A percentile compares a stretch with the other conserved stretches of the same genome.
phyloP scores from a whole-genome alignment of 37 sponge, comb jelly and placozoan genomes.

The Beroe ovata region DNA sequence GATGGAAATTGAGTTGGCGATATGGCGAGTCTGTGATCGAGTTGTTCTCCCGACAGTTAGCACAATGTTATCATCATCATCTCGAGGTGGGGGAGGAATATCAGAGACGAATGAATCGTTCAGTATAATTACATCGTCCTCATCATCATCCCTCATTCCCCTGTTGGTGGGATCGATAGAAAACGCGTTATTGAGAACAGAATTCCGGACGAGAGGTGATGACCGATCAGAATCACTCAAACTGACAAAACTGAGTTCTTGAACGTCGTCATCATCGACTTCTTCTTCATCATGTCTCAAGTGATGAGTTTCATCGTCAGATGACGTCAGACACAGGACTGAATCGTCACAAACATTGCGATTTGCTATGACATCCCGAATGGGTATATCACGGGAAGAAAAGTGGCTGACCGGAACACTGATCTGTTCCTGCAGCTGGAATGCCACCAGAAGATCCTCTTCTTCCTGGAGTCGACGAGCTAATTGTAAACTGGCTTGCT shows the following conservation, averaged over 20 bases:
- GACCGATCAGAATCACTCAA: neutral
- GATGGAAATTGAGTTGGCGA: neutral
- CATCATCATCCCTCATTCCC: neutral
- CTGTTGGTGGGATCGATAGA: neutral
- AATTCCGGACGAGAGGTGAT: no score
- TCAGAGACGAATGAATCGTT: conserved; percentile 10
- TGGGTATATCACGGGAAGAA: neutral
- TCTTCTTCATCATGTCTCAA: neutral
- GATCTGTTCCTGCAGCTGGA: conserved; percentile 26
- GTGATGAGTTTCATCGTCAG: neutral
- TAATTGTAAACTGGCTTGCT: conserved; percentile 2
- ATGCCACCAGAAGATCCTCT: conserved; percentile 11
- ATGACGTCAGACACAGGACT: neutral
- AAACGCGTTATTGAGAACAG: conserved; percentile 13
- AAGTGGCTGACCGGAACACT: neutral
- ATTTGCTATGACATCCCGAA: neutral
- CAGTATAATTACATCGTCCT: conserved; percentile 11
- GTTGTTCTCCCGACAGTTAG: conserved; percentile 18
- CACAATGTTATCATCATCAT: conserved; percentile 5
- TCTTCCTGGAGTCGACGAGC: conserved; percentile 56
- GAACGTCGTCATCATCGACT: neutral
- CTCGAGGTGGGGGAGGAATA: neutral
- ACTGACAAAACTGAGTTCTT: conserved; percentile 16
- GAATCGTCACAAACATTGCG: neutral
- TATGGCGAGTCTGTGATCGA: neutral